phyloP scores from a whole-genome alignment of 2,797 vertebrate species.

The Coilia nasus region DNA sequence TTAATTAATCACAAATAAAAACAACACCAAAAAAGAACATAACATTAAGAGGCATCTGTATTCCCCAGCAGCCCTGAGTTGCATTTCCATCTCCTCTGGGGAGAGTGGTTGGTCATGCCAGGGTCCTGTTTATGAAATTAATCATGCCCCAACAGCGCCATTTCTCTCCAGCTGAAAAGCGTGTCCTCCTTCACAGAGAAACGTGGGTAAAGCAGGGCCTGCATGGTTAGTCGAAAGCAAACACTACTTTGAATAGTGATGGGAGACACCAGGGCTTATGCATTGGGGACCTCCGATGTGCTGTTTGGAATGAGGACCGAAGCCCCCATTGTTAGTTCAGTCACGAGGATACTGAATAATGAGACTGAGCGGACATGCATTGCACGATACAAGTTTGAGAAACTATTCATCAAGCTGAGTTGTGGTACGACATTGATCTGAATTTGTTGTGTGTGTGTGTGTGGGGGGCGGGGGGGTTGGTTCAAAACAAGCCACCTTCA shows the following conservation, averaged over 20 bases:
- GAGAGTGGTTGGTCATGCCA: neutral
- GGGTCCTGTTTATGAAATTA: conserved; percentile 30
- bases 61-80: neutral
- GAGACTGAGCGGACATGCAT: neutral
- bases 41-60: neutral
- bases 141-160: conserved; percentile 31
- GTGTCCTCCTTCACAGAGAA: neutral
- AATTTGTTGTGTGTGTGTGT: too few species aligned
- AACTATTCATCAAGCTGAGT: too few species aligned
- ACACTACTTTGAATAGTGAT: neutral
- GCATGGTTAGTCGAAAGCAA: neutral
- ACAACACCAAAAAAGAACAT: neutral
- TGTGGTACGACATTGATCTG: too few species aligned
- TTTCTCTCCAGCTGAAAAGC: conserved; percentile 29
- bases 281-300: too few species aligned
- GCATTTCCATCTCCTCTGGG: neutral
- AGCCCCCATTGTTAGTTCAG: neutral
- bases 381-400: too few species aligned
- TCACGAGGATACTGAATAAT: neutral
- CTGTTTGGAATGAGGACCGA: neutral
- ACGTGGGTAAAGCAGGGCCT: neutral
- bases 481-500: too few species aligned
- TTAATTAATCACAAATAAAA: too few species aligned
- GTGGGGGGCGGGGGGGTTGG: too few species aligned
- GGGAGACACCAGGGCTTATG: neutral